Base-by-base conservation (phyloP, 2,888 invertebrate genomes). In the Eupithecia centaureata region DNA sequence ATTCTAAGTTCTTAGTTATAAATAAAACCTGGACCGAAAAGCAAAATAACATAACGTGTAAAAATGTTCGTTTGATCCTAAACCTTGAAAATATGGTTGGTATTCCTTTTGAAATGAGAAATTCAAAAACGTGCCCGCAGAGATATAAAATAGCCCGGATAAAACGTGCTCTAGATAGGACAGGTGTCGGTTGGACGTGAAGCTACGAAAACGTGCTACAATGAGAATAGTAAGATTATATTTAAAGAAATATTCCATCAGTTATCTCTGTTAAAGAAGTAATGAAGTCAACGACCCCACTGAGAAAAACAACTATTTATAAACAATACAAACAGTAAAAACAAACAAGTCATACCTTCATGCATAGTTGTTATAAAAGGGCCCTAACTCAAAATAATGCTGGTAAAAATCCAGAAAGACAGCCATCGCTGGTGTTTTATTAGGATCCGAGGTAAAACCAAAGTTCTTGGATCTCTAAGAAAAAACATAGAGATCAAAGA, bases 101-200 rank as follows among this genome's bases (percentile, higher is more conserved):
- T 56, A 56, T 56, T 28, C 27, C 52, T 27, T 52, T 27, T 52
- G 8, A 28, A 56, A 56, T 56, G 54, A 56, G 30, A 56, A 56
- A 28, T 56, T 56, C 30, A 30, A 56, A 51, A 56, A 56, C 35
- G 25, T 59, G 15, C 28, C 30, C 28, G 30, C 28, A 28, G 28
- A 30, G 30, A 30, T 56, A 56, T 28, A 28, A 61, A 47, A 61
- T 28, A 38, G 60, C 15, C 28, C 13, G 27, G 38, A 51, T 61
- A 61, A 61, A 33, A 25, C 51, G 8, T 38, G 27, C 38, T 38
- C 15, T 59, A 38, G 38, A 33, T 35, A 59, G 38, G 59, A 59
- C 33, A 59, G 59, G 38, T 59, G 38, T 27, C 33, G 22, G 59
- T 8, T 12, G 10, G 5, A 38, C 59, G 27, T 56, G 54, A n/a